These are phyloP conservation scores for Apodemia duryi DNA, from an alignment of 2,888 invertebrate genomes.

Conservation along the genomic window DNA sequence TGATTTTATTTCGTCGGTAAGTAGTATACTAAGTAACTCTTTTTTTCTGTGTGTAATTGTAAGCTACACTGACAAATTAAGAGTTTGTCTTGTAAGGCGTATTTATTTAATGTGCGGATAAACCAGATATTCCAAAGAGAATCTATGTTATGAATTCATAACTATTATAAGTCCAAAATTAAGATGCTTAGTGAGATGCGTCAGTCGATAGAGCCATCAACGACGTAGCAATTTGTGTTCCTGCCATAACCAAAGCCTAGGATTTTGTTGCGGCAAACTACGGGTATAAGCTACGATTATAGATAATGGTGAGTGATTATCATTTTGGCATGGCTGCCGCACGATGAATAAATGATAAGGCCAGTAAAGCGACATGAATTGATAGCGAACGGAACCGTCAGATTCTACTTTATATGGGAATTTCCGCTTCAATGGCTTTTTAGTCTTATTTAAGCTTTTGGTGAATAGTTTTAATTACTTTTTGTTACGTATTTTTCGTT, in stretches of 20 bases:
- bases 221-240: neutral
- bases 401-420: neutral
- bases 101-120: too few species aligned
- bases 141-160: too few species aligned
- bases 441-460: constrained; percentile 11
- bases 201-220: neutral
- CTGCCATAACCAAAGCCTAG: neutral
- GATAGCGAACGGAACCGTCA: neutral
- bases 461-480: too few species aligned
- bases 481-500: too few species aligned
- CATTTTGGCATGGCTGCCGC: constrained; percentile 5
- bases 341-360: constrained; percentile 6
- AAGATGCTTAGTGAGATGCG: neutral
- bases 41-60: too few species aligned
- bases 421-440: constrained; percentile 3
- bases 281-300: constrained; percentile 7
- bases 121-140: too few species aligned
- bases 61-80: too few species aligned
- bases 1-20: too few species aligned
- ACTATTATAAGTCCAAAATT: too few species aligned
- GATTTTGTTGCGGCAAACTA: neutral
- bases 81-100: too few species aligned
- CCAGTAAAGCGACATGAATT: neutral
- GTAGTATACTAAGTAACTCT: too few species aligned
- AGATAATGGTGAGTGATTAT: constrained; percentile 14